phyloP scores from a whole-genome alignment of 2,888 invertebrate genomes.

The Heteropelma amictum region DNA sequence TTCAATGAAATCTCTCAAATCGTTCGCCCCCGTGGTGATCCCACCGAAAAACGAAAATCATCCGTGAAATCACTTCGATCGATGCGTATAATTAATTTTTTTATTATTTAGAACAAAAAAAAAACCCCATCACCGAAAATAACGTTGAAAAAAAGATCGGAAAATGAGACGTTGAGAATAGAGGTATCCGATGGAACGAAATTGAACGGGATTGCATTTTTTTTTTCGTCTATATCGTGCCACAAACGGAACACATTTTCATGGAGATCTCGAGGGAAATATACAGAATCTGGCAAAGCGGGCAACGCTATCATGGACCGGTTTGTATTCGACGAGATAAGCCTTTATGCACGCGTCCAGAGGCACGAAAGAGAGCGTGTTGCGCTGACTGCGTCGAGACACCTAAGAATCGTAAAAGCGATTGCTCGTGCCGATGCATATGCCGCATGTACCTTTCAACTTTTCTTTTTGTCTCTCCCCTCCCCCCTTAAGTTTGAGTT shows the following conservation, averaged over 20 bases:
- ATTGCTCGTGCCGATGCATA: slow-evolving; percentile 28
- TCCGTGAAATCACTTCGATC: no score
- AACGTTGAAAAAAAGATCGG: no score
- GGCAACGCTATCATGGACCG: slow-evolving; percentile 64
- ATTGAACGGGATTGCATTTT: no score
- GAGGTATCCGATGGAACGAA: no score
- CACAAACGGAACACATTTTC: neutral
- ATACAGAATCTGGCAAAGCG: slow-evolving; percentile 48
- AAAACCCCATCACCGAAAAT: no score
- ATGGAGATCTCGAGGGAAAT: neutral
- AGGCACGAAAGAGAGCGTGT: slow-evolving; percentile 11
- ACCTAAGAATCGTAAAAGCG: slow-evolving; percentile 47
- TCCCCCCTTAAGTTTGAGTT: slow-evolving; percentile 1
- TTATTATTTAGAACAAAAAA: no score
- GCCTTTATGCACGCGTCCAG: slow-evolving; percentile 8
- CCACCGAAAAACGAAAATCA: no score
- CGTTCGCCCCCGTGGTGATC: no score
- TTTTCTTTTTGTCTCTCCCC: slow-evolving; percentile 3
- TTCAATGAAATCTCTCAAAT: no score
- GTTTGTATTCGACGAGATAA: slow-evolving; percentile 70
- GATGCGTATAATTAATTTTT: no score
- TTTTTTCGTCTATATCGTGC: neutral
- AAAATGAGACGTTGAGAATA: no score
- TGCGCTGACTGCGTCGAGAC: slow-evolving; percentile 39
- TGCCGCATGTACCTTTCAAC: neutral